These are phyloP conservation scores for Rhodinocichla rosea DNA, from an alignment of 2,113 vertebrate genomes.

Conservation along the genomic window DNA sequence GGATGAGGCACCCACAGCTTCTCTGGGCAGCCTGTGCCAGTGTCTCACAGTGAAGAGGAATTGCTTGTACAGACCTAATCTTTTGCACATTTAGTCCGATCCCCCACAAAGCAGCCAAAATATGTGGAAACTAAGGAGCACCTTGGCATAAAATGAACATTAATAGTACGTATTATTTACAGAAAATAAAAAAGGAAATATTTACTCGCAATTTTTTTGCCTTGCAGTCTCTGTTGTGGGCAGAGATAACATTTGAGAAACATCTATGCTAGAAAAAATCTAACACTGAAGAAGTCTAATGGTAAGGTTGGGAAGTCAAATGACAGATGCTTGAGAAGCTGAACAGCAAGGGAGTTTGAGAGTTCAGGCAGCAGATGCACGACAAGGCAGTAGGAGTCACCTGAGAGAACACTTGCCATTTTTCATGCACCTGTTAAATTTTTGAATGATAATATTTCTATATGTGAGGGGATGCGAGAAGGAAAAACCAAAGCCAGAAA, in stretches of 20 bases:
- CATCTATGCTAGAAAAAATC: background rate
- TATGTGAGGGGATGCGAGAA: background rate
- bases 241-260: slow-evolving; percentile 39
- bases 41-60: background rate
- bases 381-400: slow-evolving; percentile 12
- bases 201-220: background rate
- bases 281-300: background rate
- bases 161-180: background rate
- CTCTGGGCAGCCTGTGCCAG: background rate
- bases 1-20: background rate
- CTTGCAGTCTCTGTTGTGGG: background rate
- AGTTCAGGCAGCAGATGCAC: slow-evolving; percentile 40
- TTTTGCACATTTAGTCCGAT: background rate
- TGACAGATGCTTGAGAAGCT: slow-evolving; percentile 49
- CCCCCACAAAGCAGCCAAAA: background rate
- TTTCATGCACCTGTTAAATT: slow-evolving; percentile 57
- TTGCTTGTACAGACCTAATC: background rate
- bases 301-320: slow-evolving; percentile 50
- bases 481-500: background rate
- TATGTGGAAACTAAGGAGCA: background rate
- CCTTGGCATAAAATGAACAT: background rate
- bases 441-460: slow-evolving; percentile 29
- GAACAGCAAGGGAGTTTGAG: slow-evolving; percentile 43
- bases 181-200: background rate
- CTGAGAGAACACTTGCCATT: slow-evolving; percentile 56